Base-by-base conservation (phyloP, 2,888 invertebrate species). In the Mongoloraphidia duomilia region DNA sequence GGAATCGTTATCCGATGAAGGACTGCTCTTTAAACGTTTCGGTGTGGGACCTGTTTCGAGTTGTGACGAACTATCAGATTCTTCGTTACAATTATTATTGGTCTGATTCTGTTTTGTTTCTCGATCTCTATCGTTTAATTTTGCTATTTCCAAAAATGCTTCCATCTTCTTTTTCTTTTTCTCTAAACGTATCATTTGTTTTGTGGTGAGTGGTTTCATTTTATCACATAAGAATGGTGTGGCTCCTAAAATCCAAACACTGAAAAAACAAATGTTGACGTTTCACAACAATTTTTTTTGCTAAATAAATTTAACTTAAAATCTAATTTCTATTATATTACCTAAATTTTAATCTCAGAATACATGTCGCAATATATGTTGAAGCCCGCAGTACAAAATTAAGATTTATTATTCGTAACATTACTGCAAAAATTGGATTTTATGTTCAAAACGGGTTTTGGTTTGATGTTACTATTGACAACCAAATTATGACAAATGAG, bases 81-180 rank as follows among this genome's bases (percentile, higher is more conserved):
- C 50, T 11, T 39, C 43, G 41, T 44, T 45, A 39, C 50, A 48
- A 13, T 38, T 44, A 46, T 45, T 46, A 42, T 44, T 46, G 12
- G 40, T 11, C 41, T 46, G 47, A 41, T 34, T 40, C 10, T 33
- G 45, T 53, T 61, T 64, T 47, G 62, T 63, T 55, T 63, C 63
- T 54, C 73, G 69, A 58, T 79, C 79, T 53, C 68, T 68, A 57
- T 79, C 78, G 60, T 80, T 81, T 47, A 79, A 65, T 63, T 75
- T 73, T 37, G 76, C 68, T 45, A 81, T 65, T 60, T 76, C 74
- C 9, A 77, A 67, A 52, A 78, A 66, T 2, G 80, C 80, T 6
- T 73, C 72, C 61, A 79, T 68, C 66, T 80, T 81, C 60, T 74
- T 76, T 60, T 74, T 75, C 60, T 79, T 80, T 53, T 74, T 79